Percentiles rank a stretch among this genome's conserved stretches.
Evolutionary conservation across 92 coral and sea anemone genomes (phyloP).

Genomic region (Phenganax stokvisi): DNA sequence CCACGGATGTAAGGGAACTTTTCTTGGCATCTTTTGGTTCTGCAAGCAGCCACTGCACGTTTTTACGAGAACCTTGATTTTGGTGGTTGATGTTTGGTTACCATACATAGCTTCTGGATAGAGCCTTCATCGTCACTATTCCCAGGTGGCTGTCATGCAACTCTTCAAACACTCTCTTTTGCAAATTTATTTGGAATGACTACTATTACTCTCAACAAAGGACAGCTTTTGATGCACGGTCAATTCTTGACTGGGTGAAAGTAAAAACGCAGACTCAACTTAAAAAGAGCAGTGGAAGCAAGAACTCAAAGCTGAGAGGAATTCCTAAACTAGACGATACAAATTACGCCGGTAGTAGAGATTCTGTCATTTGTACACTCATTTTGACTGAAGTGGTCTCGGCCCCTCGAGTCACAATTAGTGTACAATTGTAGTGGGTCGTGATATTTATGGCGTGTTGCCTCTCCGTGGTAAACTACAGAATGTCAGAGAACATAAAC

Average conservation of each 20-base stretch:
- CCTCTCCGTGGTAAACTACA: conserved; percentile 84
- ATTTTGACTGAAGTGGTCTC: conserved; percentile 98
- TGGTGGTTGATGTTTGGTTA: too few species aligned
- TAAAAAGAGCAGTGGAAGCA: conserved; percentile 72
- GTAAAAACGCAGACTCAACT: conserved; percentile 59
- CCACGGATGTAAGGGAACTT: too few species aligned
- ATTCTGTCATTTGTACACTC: conserved; percentile 71
- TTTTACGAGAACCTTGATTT: too few species aligned
- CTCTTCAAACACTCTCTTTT: background rate
- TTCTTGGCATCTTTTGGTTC: too few species aligned
- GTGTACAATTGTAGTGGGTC: conserved; percentile 92
- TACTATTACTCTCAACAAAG: background rate
- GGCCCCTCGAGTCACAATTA: conserved; percentile 88
- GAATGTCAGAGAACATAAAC: background rate
- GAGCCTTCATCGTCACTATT: too few species aligned
- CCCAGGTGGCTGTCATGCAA: too few species aligned
- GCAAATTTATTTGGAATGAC: background rate
- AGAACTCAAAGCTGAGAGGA: conserved; percentile 76
- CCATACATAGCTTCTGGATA: too few species aligned
- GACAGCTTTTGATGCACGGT: background rate
- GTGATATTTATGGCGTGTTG: conserved; percentile 89
- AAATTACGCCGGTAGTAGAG: conserved; percentile 83
- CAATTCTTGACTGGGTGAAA: background rate
- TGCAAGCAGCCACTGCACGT: too few species aligned
- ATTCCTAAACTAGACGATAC: conserved; percentile 98